Conservation (phyloP, 2,888 invertebrate genomes). For the Crocallis elinguaria region DNA sequence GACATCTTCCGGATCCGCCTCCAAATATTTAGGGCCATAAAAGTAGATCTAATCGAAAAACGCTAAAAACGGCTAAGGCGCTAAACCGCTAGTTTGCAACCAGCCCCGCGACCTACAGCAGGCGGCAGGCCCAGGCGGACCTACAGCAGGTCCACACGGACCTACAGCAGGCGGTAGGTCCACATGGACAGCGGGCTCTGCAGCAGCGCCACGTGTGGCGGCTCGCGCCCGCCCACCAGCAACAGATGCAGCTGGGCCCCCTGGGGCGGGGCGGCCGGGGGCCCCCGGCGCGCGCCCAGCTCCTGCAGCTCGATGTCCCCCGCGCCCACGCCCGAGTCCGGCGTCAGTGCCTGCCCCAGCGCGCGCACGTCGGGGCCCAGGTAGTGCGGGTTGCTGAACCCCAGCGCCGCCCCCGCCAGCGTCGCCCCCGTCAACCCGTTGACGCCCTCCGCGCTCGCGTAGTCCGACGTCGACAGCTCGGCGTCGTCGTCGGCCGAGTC, state of each 20-base stretch:
- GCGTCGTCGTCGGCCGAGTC: slow-evolving; percentile 82
- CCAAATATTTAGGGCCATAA: neutral
- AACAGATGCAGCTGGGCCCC: slow-evolving; percentile 56
- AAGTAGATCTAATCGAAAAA: slow-evolving; percentile 25
- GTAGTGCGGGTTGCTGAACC: slow-evolving; percentile 92
- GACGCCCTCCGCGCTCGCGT: slow-evolving; percentile 89
- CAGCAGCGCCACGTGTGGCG: slow-evolving; percentile 90
- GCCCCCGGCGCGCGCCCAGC: slow-evolving; percentile 51
- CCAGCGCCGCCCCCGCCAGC: slow-evolving; percentile 80
- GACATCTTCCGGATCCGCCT: neutral
- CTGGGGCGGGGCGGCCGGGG: slow-evolving; percentile 59
- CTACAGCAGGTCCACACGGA: neutral
- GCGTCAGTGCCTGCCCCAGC: slow-evolving; percentile 88
- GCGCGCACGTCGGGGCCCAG: slow-evolving; percentile 88
- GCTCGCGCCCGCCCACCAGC: slow-evolving; percentile 91
- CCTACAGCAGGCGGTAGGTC: slow-evolving; percentile 87
- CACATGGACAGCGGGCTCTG: slow-evolving; percentile 91
- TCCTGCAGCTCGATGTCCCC: slow-evolving; percentile 76
- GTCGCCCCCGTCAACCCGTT: slow-evolving; percentile 81
- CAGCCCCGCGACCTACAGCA: slow-evolving; percentile 2
- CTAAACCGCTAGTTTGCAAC: slow-evolving; percentile 10
- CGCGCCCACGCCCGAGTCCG: slow-evolving; percentile 86
- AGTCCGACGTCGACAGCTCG: slow-evolving; percentile 89
- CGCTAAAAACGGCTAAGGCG: slow-evolving; percentile 20
- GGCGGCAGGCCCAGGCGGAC: slow-evolving; percentile 87